Base-by-base conservation (phyloP, 2,113 vertebrate genomes). In the Tetrao urogallus region DNA sequence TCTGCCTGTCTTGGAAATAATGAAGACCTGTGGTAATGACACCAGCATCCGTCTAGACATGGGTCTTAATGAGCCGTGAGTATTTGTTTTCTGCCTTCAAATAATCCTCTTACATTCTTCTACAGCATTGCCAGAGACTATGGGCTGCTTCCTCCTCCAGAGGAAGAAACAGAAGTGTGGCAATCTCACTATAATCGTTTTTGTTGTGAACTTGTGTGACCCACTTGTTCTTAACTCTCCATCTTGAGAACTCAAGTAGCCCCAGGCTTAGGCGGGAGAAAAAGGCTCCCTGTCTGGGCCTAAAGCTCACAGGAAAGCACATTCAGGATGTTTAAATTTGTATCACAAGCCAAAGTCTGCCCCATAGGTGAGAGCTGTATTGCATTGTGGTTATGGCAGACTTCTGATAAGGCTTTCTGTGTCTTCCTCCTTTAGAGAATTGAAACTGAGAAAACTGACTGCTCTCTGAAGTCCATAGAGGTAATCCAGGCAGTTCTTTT, bases 151-250 rank as follows among this genome's bases (percentile, higher is more conserved):
- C n/a, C 78, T 36, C 22, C 72, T 63, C n/a, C 63, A 69, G 73
- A 82, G 69, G 67, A 85, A 82, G 85, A 93, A 94, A 89, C 57
- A 82, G 88, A 86, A 85, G 79, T 18, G 16, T 75, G 70, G 56
- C 16, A 48, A 50, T 83, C 85, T 91, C 85, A 74, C 50, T 70
- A 57, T 20, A 77, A 42, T 79, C 43, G 4, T 82, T 89, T 87
- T 87, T 64, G 48, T 13, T 64, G 45, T 70, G 57, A 91, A 88
- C 91, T 88, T 91, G 82, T 83, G 81, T 82, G 90, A 83, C 72
- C 72, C 89, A n/a, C 61, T 86, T 40, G 38, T 61, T 84, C 78
- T 92, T 81, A 77, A 21, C 52, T 93, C 69, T 38, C 24, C 38
- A 19, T 3, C 56, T 16, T 0, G 1, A 64, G 42, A 50, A 28